Base-by-base conservation (phyloP, 2,888 invertebrate species). In the Dryobotodes eremita region DNA sequence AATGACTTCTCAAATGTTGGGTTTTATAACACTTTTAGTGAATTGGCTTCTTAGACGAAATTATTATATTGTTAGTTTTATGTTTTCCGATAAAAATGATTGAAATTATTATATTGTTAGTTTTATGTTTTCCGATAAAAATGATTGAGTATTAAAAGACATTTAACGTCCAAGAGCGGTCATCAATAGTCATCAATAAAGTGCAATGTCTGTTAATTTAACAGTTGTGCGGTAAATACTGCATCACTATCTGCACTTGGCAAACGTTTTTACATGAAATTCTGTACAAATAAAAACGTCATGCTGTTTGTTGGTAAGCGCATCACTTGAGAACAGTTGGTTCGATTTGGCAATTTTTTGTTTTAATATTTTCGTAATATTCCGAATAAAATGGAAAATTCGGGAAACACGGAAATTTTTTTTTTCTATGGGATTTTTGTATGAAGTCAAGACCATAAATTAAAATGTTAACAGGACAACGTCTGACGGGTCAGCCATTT, bases 1-100 rank as follows among this genome's bases (percentile, higher is more conserved):
- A 79, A 78, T 79, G 71, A 83, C 57, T 66, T 71, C 7, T 71
- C 7, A 55, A 77, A 85, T 69, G 74, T 77, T 74, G 42, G 15
- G 11, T 81, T 75, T 70, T 36, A 46, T 42, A 53, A 20, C n/a
- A 79, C 20, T 53, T 53, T 59, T 31, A 71, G 26, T 42, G 48
- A 74, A 20, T 31, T 53, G 70, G 53, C n/a, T 50, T 66, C 6
- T 68, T 36, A 15, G 2, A 26, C 1, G 13, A 15, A 20, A 2
- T 13, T 5, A 42, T 42, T 13, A 15, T 26, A 2, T 13, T 13
- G 3, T 26, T 10, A 46, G 7, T 26, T 48, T 48, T 61, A 20
- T 55, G 10, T n/a, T 70, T 36, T 13, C 20, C 15, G 11, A 42
- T 42, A 23, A 31, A 36, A 3, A 42, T n/a, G n/a, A n/a, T n/a